Conservation (phyloP, 2,797 vertebrate genomes). For the Muscicapa comitata region DNA sequence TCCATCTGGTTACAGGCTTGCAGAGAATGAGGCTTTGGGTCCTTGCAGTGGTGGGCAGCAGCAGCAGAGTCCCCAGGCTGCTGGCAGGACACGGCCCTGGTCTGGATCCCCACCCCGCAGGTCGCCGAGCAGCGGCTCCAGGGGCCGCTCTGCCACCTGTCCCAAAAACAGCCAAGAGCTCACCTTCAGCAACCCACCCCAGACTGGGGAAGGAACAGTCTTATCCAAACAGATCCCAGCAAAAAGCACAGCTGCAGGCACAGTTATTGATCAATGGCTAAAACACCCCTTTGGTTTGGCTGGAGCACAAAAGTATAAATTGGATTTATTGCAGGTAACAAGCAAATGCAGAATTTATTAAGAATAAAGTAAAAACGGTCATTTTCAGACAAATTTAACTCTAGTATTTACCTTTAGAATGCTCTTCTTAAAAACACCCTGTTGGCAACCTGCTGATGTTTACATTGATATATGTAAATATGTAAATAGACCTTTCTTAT, state of each 20-base stretch:
- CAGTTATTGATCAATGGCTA: neutral
- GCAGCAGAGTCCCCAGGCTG: conserved; percentile 65
- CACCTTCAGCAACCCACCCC: rapidly evolving
- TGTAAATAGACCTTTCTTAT: neutral
- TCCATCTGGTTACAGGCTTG: conserved; percentile 88
- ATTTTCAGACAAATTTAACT: neutral
- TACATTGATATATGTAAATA: neutral
- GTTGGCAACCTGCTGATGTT: neutral
- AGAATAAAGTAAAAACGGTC: neutral
- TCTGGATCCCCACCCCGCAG: conserved; percentile 89
- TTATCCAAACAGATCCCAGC: too few species aligned
- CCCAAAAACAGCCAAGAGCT: neutral
- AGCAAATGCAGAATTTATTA: neutral
- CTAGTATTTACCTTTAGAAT: neutral
- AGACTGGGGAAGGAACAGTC: rapidly evolving
- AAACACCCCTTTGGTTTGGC: neutral
- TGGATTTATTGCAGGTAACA: neutral
- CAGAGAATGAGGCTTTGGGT: conserved; percentile 79
- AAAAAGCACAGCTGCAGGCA: neutral
- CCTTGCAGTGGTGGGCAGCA: conserved; percentile 73
- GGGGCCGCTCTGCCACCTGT: conserved; percentile 82
- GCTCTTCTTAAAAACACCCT: neutral
- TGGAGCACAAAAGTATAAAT: neutral
- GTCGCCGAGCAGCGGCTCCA: conserved; percentile 87
- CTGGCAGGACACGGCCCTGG: conserved; percentile 81